Percentiles rank a stretch among this genome's conserved stretches.
Evolutionary conservation across 2,888 invertebrate genomes (phyloP).

Genomic region (Synanthedon vespiformis): DNA sequence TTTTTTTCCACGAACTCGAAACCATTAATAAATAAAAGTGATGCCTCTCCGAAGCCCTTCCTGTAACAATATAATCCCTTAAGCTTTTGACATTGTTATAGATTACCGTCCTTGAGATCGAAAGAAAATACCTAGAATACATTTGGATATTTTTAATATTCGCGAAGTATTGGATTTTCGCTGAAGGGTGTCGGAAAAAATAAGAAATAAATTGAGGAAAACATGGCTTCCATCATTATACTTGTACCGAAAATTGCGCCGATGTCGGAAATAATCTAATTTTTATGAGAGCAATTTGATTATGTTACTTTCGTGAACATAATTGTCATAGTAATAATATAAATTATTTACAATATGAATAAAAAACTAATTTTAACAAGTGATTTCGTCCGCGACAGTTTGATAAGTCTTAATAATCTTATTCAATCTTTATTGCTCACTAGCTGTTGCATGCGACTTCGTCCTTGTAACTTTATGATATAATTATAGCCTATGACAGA

Average conservation of each 20-base stretch:
- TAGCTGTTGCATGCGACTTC: no score
- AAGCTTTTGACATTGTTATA: neutral
- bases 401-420: no score
- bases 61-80: neutral
- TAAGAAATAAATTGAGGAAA: conserved; percentile 6
- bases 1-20: no score
- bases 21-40: neutral
- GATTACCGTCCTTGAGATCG: neutral
- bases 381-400: no score
- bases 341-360: neutral
- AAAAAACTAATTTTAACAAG: no score
- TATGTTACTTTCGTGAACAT: neutral
- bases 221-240: conserved; percentile 4
- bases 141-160: neutral
- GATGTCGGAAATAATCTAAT: conserved; percentile 5
- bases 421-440: no score
- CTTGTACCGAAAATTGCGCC: conserved; percentile 3
- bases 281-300: conserved; percentile 1
- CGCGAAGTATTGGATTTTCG: conserved; percentile 3
- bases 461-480: no score
- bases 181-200: neutral
- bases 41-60: neutral
- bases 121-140: neutral
- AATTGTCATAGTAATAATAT: neutral
- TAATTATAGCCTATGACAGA: no score